These are phyloP conservation scores for Anomalospiza imberbis DNA, from an alignment of 2,797 vertebrate genomes.

Conservation along the genomic window DNA sequence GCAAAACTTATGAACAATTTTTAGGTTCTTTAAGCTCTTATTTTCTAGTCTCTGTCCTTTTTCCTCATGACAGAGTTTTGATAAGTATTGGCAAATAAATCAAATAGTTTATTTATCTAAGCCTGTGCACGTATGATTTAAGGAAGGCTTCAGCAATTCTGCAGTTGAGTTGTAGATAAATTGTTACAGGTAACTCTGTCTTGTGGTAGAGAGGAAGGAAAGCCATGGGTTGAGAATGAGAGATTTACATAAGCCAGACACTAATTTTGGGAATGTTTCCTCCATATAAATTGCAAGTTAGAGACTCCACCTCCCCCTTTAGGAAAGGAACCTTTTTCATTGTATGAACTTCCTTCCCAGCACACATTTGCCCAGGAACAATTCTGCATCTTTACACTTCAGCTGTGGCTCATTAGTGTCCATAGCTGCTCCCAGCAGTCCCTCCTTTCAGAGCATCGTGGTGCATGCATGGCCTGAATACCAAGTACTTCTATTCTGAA, in stretches of 20 bases:
- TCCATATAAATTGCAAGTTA: background rate
- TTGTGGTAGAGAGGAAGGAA: background rate
- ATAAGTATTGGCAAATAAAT: background rate
- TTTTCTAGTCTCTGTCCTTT: background rate
- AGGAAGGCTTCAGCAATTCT: background rate
- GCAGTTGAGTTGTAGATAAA: background rate
- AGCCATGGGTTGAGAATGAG: background rate
- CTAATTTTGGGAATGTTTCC: background rate
- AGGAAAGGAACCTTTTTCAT: background rate
- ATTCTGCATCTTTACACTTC: background rate
- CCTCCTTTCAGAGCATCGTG: background rate
- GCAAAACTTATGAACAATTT: background rate
- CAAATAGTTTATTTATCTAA: background rate
- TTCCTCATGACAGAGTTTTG: background rate
- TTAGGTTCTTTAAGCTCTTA: background rate
- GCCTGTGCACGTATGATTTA: background rate
- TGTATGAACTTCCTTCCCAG: background rate
- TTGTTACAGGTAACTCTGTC: background rate
- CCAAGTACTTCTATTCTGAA: background rate
- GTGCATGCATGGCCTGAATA: background rate
- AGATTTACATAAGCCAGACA: background rate
- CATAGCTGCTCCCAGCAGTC: conserved; percentile 3
- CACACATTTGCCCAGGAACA: background rate
- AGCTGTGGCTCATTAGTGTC: conserved; percentile 35
- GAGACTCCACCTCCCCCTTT: background rate